A percentile compares a stretch with the other conserved stretches of the same genome.
phyloP scores from a whole-genome alignment of 2,113 vertebrate genomes.

The Genyomyrus donnyi region DNA sequence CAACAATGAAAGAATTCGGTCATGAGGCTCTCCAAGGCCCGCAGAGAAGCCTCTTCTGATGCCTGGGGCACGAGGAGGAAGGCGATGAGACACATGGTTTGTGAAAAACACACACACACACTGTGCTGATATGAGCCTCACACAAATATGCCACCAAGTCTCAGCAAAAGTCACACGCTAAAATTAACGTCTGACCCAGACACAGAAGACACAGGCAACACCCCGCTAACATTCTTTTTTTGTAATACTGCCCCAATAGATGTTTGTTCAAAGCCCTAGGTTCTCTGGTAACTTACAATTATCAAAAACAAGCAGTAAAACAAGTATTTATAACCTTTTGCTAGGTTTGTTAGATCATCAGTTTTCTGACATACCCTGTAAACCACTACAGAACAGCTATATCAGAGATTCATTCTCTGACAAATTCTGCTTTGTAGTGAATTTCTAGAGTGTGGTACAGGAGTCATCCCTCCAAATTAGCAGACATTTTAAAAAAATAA shows the following conservation, averaged over 20 bases:
- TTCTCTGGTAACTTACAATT: background rate
- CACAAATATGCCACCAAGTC: background rate
- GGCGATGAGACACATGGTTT: background rate
- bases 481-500: background rate
- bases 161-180: background rate
- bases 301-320: background rate
- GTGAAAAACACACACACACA: background rate
- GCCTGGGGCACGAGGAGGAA: slow-evolving; percentile 54
- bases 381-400: background rate
- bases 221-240: background rate
- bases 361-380: background rate
- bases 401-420: background rate
- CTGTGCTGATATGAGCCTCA: background rate
- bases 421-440: background rate
- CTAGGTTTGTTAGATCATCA: background rate
- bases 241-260: background rate
- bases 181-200: background rate
- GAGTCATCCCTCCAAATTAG: background rate
- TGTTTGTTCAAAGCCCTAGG: background rate
- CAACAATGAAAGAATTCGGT: slow-evolving; percentile 95
- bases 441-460: background rate
- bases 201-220: background rate
- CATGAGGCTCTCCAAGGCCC: slow-evolving; percentile 91
- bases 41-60: slow-evolving; percentile 85
- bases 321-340: background rate